These are phyloP conservation scores for Mus minutoides DNA, from an alignment of 2,797 vertebrate species.

Conservation along the genomic window DNA sequence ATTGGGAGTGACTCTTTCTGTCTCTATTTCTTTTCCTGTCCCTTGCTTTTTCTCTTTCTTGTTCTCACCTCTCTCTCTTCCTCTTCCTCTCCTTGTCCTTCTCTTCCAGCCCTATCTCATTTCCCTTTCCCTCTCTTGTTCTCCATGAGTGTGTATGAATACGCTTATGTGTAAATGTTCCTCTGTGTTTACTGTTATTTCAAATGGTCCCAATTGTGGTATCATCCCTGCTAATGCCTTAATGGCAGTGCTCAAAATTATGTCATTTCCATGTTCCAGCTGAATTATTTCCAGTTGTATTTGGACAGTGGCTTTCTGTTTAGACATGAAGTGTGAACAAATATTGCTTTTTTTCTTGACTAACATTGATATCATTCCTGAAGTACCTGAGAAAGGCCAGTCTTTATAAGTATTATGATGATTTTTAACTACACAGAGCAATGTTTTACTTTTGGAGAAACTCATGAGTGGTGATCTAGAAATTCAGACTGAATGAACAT, in stretches of 20 bases:
- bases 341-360: background rate
- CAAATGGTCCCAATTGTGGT: background rate
- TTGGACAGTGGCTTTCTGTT: background rate
- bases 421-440: background rate
- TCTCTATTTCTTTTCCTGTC: background rate
- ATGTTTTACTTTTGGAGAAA: background rate
- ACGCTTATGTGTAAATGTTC: background rate
- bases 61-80: accelerated
- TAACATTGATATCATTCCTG: background rate
- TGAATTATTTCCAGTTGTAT: background rate
- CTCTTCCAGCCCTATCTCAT: background rate
- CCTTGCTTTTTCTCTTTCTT: background rate
- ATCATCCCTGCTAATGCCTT: background rate
- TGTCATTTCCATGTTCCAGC: background rate
- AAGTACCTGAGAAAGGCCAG: background rate
- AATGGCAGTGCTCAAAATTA: background rate
- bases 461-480: background rate
- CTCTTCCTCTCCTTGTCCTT: background rate
- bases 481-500: background rate
- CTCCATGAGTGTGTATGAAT: background rate
- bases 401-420: background rate
- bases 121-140: background rate
- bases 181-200: background rate
- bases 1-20: background rate
- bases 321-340: background rate